Conservation (phyloP, 2,113 vertebrate species). For the Chloebia gouldiae region DNA sequence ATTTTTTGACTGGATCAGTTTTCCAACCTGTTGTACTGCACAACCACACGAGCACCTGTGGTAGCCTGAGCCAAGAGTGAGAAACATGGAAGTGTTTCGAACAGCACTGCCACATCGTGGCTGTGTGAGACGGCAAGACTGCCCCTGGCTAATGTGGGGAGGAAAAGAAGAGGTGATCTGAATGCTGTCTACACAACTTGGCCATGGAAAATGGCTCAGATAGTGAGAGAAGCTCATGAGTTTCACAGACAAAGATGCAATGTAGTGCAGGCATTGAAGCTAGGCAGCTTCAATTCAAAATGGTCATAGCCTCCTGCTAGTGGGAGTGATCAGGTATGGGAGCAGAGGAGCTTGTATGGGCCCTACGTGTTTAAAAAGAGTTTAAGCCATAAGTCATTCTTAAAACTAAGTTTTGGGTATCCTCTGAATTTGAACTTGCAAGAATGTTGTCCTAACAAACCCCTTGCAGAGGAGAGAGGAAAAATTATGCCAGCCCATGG, state of each 20-base stretch:
- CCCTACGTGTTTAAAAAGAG: neutral
- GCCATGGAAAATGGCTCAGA: neutral
- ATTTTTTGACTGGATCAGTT: neutral
- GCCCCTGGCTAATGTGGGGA: neutral
- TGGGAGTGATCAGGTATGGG: neutral
- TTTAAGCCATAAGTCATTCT: neutral
- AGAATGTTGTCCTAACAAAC: neutral
- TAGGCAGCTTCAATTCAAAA: neutral
- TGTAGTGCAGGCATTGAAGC: rapidly evolving
- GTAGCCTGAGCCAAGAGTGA: neutral
- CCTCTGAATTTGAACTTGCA: neutral
- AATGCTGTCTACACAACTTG: neutral
- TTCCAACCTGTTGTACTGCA: neutral
- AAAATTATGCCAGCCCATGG: rapidly evolving
- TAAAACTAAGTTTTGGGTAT: neutral
- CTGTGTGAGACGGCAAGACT: neutral
- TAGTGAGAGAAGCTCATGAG: neutral
- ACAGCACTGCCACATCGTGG: neutral
- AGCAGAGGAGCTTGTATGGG: neutral
- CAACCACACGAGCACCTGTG: neutral
- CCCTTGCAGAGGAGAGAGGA: neutral
- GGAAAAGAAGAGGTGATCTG: neutral
- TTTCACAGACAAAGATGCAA: neutral
- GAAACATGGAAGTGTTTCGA: neutral
- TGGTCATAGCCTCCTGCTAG: neutral